These are phyloP conservation scores for Thymelicus lineola DNA, from an alignment of 2,888 invertebrate genomes.

Conservation along the genomic window DNA sequence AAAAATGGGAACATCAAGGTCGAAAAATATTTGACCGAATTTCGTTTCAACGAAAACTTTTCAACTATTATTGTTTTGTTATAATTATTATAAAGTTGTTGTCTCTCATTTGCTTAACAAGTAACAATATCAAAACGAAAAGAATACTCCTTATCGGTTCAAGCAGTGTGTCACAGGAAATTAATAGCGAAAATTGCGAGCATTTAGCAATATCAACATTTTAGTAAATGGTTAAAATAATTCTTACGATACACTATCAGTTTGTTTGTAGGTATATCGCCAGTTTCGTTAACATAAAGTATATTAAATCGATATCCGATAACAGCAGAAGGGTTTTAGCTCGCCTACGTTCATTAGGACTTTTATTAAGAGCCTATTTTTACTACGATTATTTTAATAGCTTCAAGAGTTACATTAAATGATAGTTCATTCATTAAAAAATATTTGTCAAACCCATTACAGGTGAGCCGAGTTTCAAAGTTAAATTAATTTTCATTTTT, in stretches of 20 bases:
- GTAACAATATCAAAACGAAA: no score
- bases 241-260: conserved; percentile 57
- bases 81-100: no score
- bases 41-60: no score
- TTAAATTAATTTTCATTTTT: no score
- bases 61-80: no score
- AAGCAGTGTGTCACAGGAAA: conserved; percentile 16
- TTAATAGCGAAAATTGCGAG: conserved; percentile 29
- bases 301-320: conserved; percentile 56
- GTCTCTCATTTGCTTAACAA: no score
- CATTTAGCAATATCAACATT: conserved; percentile 36
- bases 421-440: background rate
- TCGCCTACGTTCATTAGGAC: conserved; percentile 11
- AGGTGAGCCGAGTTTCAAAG: background rate
- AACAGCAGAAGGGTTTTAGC: conserved; percentile 11
- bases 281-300: conserved; percentile 50
- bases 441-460: background rate
- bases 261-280: conserved; percentile 58
- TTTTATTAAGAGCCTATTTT: conserved; percentile 17
- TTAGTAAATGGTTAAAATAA: conserved; percentile 43
- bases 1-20: no score
- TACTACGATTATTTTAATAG: conserved; percentile 5
- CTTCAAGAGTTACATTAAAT: background rate
- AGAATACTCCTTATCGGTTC: background rate
- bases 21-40: no score